Evolutionary conservation across 2,797 vertebrate species (phyloP).

Genomic region (Betta splendens): DNA sequence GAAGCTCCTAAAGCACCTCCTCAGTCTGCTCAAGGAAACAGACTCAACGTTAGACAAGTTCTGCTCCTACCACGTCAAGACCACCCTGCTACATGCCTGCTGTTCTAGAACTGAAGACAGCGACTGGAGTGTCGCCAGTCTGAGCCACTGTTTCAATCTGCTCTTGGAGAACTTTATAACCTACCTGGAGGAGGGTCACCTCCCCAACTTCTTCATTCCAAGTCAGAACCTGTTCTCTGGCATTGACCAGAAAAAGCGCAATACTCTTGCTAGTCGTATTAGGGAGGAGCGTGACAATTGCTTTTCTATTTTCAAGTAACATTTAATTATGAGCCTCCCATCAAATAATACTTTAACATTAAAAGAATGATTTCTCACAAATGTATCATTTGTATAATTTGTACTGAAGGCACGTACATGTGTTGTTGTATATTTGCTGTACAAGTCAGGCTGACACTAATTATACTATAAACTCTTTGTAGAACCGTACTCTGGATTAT

Average conservation of each 20-base stretch:
- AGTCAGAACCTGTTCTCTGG: conserved; percentile 70
- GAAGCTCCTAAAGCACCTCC: conserved; percentile 78
- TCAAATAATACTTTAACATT: not conserved
- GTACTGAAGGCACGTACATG: no score
- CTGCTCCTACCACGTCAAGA: conserved; percentile 79
- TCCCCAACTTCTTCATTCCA: conserved; percentile 79
- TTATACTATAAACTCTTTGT: no score
- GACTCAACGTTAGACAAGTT: conserved; percentile 61
- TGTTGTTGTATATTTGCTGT: no score
- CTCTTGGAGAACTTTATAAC: conserved; percentile 63
- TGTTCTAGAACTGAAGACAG: conserved; percentile 52
- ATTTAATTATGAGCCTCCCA: not conserved
- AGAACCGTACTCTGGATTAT: no score
- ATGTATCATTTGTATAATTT: no score
- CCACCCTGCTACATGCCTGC: conserved; percentile 73
- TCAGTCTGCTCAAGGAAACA: conserved; percentile 60
- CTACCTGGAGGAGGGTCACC: conserved; percentile 12
- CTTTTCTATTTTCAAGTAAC: conserved; percentile 67
- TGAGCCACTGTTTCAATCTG: conserved; percentile 62
- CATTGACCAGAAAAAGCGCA: not conserved
- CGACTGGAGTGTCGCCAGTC: conserved; percentile 47
- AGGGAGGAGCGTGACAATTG: conserved; percentile 19
- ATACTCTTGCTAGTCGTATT: conserved; percentile 34
- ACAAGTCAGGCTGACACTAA: no score
- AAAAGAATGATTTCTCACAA: no score